These are phyloP conservation scores for Ladona fulva DNA, from an alignment of 1,140 invertebrate species.

Conservation along the genomic window DNA sequence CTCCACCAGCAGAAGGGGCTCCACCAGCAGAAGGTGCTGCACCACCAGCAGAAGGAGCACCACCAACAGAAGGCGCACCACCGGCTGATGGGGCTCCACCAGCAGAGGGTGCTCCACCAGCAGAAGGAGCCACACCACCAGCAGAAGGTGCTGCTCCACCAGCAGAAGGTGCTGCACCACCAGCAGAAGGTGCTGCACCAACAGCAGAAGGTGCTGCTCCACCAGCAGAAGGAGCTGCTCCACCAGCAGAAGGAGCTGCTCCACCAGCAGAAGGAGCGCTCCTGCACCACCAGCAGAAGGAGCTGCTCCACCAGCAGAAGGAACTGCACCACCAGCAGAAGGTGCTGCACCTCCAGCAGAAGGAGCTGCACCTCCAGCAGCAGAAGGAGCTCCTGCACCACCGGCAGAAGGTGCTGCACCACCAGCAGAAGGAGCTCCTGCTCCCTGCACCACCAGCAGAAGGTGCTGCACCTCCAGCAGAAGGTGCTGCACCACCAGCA, in stretches of 20 bases:
- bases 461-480: slow-evolving; percentile 23
- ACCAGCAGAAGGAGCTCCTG: slow-evolving; percentile 17
- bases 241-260: slow-evolving; percentile 22
- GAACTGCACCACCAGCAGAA: slow-evolving; percentile 28
- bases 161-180: slow-evolving; percentile 22
- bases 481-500: slow-evolving; percentile 18
- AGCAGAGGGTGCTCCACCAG: slow-evolving; percentile 28
- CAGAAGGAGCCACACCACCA: slow-evolving; percentile 33
- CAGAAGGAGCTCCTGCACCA: slow-evolving; percentile 33
- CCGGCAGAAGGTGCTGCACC: slow-evolving; percentile 19
- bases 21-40: slow-evolving; percentile 36
- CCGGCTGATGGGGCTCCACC: slow-evolving; percentile 29
- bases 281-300: slow-evolving; percentile 32
- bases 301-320: slow-evolving; percentile 19
- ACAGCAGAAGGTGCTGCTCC: slow-evolving; percentile 29
- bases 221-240: slow-evolving; percentile 23
- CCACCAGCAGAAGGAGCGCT: slow-evolving; percentile 33
- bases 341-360: slow-evolving; percentile 35
- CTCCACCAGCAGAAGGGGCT: slow-evolving; percentile 27
- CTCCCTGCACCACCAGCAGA: slow-evolving; percentile 22
- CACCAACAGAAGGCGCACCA: slow-evolving; percentile 29
- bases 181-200: slow-evolving; percentile 15
- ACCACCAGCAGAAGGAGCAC: slow-evolving; percentile 30
- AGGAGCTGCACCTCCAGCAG: not conserved
- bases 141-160: slow-evolving; percentile 30